Conservation (phyloP, 2,797 vertebrate genomes). For the Malacoraja senta region DNA sequence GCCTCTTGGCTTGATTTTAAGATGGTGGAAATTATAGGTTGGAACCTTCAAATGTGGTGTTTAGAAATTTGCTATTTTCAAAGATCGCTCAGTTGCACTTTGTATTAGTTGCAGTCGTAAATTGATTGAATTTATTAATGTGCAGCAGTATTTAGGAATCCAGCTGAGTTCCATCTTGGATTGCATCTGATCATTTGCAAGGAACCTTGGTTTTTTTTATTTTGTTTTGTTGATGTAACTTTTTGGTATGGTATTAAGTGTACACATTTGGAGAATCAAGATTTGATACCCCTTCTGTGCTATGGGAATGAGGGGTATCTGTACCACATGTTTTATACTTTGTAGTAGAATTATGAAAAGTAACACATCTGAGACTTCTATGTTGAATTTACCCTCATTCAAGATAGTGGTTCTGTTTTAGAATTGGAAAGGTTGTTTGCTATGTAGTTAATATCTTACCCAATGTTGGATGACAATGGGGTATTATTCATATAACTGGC, state of each 20-base stretch:
- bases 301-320: neutral
- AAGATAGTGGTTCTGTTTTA: neutral
- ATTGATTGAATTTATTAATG: neutral
- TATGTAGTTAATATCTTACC: neutral
- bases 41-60: no score
- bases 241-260: neutral
- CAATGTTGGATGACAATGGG: neutral
- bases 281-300: no score
- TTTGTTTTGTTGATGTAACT: neutral
- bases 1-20: no score
- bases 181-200: neutral
- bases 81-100: neutral
- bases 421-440: neutral
- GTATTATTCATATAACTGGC: neutral
- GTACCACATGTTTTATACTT: no score
- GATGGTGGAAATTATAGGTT: no score
- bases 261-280: neutral
- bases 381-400: neutral
- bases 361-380: no score
- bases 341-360: no score
- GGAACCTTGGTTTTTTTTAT: neutral
- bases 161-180: neutral
- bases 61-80: no score
- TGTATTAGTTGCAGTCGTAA: neutral
- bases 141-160: neutral